These are phyloP conservation scores for Aspidoscelis tigris DNA, from an alignment of 2,113 vertebrate species.

Conservation along the genomic window DNA sequence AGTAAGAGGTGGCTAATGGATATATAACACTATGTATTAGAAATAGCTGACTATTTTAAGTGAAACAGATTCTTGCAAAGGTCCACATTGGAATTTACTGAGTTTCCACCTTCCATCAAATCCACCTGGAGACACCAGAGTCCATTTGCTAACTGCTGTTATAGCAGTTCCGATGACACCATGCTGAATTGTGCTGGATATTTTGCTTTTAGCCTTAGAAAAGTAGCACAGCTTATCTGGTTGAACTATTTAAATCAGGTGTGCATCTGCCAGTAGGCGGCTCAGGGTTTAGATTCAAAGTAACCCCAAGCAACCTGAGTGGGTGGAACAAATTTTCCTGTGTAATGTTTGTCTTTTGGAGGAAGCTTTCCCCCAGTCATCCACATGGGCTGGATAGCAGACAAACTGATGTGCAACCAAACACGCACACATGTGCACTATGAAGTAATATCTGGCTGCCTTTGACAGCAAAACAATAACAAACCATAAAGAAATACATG, in stretches of 20 bases:
- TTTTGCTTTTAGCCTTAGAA: background rate
- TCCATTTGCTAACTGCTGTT: too few species aligned
- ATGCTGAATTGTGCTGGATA: background rate
- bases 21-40: too few species aligned
- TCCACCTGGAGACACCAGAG: too few species aligned
- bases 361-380: background rate
- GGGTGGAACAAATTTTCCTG: background rate
- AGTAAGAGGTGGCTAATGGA: too few species aligned
- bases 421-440: background rate
- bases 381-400: background rate
- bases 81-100: too few species aligned
- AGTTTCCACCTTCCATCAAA: too few species aligned
- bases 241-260: background rate
- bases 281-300: background rate
- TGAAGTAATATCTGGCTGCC: slow-evolving; percentile 10
- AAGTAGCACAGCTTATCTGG: background rate
- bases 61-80: too few species aligned
- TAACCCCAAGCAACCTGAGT: background rate
- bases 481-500: background rate
- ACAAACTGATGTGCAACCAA: background rate
- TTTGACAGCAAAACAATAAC: background rate
- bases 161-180: too few species aligned
- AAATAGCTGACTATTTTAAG: too few species aligned
- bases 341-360: background rate
- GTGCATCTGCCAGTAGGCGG: background rate